phyloP scores from a whole-genome alignment of 2,797 vertebrate species.

The Coregonus ussuriensis region DNA sequence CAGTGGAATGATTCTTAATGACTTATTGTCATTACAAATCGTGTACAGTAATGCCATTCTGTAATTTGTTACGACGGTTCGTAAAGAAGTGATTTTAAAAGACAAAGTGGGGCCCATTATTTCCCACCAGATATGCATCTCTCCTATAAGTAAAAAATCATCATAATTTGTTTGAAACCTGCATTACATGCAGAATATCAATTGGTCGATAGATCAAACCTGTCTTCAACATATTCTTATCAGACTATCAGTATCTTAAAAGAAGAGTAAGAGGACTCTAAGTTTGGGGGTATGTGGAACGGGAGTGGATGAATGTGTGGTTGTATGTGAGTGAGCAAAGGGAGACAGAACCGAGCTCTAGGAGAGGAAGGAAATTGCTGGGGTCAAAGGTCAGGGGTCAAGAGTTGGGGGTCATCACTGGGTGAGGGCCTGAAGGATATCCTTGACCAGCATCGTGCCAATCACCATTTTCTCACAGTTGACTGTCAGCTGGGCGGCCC shows the following conservation, averaged over 20 bases:
- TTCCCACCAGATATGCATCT: not conserved
- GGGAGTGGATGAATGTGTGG: not conserved
- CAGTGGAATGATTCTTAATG: not conserved
- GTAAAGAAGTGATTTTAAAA: not conserved
- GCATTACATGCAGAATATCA: not conserved
- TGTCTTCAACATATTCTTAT: not conserved
- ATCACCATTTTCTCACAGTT: constrained; percentile 99
- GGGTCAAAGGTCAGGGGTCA: constrained; percentile 6
- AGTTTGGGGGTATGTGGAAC: not conserved
- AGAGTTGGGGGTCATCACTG: constrained; percentile 74
- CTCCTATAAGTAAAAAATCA: not conserved
- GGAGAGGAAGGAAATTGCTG: constrained; percentile 2
- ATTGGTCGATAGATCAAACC: not conserved
- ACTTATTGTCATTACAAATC: constrained; percentile 54
- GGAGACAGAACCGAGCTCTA: not conserved
- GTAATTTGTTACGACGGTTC: not conserved
- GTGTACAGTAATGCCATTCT: constrained; percentile 25
- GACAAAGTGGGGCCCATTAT: not conserved
- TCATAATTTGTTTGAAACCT: not conserved
- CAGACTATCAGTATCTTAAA: not conserved
- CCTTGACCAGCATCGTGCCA: constrained; percentile 96
- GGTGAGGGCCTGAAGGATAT: constrained; percentile 85
- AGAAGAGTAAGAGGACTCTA: not conserved
- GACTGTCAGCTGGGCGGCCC: constrained; percentile 82
- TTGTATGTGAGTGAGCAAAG: not conserved